Evolutionary conservation across 2,888 invertebrate genomes (phyloP).

Genomic region (Mythimna albipuncta): DNA sequence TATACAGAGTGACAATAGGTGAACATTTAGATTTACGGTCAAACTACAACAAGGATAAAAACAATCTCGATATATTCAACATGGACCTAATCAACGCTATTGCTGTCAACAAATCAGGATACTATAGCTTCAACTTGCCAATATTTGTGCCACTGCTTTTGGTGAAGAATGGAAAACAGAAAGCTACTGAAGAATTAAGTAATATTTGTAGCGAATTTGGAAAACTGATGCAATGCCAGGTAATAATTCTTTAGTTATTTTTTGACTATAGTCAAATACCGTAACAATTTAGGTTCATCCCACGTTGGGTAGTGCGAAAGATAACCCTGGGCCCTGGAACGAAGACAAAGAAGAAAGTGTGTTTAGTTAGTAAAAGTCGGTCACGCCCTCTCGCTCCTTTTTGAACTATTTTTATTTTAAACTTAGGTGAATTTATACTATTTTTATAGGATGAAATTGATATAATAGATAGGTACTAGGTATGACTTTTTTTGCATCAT

Average conservation of each 20-base stretch:
- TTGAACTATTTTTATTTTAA: no score
- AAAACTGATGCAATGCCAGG: constrained; percentile 38
- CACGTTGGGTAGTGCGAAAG: no score
- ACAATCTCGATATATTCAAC: constrained; percentile 28
- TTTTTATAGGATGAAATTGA: no score
- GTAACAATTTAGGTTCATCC: no score
- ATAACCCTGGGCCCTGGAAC: no score
- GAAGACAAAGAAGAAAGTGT: no score
- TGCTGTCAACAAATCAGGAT: constrained; percentile 7
- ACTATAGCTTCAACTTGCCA: constrained; percentile 24
- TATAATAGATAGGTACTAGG: no score
- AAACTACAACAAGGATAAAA: constrained; percentile 25
- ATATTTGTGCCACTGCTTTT: constrained; percentile 31
- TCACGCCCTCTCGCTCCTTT: no score
- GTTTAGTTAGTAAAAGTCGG: no score
- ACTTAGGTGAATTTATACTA: neutral
- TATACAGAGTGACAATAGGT: constrained; percentile 11
- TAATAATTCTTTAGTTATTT: neutral
- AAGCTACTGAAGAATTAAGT: constrained; percentile 30
- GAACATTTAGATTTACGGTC: constrained; percentile 29
- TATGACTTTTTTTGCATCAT: no score
- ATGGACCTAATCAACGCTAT: constrained; percentile 18
- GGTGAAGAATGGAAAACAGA: constrained; percentile 33
- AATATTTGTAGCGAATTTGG: constrained; percentile 26
- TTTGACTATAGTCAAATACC: neutral